A percentile compares a stretch with the other conserved stretches of the same genome.
phyloP scores from a whole-genome alignment of 2,797 vertebrate species.

The Loriculus beryllinus region DNA sequence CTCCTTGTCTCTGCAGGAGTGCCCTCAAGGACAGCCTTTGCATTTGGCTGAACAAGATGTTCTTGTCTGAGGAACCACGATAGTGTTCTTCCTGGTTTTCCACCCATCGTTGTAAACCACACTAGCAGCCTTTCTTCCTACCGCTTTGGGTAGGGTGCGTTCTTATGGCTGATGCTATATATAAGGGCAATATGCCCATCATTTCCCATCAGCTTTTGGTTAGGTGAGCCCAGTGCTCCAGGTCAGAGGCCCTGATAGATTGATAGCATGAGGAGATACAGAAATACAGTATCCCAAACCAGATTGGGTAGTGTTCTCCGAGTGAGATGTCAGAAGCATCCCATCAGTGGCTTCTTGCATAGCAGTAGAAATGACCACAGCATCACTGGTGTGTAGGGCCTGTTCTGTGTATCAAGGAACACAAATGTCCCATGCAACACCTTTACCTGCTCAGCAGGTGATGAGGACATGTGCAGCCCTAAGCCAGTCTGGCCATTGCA shows the following conservation, averaged over 20 bases:
- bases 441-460: not conserved
- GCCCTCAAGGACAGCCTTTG: conserved; percentile 16
- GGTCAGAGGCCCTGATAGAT: not conserved
- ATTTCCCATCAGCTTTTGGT: not conserved
- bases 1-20: conserved; percentile 8
- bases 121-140: not conserved
- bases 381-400: not conserved
- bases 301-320: not conserved
- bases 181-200: fast-evolving
- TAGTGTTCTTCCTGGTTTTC: not conserved
- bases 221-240: not conserved
- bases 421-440: not conserved
- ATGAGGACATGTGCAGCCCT: fast-evolving
- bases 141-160: not conserved
- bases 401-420: not conserved
- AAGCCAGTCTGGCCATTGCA: not conserved
- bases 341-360: not conserved
- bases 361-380: not conserved
- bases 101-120: not conserved
- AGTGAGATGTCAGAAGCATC: not conserved
- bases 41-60: conserved; percentile 36
- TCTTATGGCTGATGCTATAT: not conserved
- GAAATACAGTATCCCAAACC: not conserved
- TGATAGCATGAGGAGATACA: not conserved
- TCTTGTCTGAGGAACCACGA: conserved; percentile 3